Conservation (phyloP, 2,888 invertebrate species). For the Troides oblongomaculatus region DNA sequence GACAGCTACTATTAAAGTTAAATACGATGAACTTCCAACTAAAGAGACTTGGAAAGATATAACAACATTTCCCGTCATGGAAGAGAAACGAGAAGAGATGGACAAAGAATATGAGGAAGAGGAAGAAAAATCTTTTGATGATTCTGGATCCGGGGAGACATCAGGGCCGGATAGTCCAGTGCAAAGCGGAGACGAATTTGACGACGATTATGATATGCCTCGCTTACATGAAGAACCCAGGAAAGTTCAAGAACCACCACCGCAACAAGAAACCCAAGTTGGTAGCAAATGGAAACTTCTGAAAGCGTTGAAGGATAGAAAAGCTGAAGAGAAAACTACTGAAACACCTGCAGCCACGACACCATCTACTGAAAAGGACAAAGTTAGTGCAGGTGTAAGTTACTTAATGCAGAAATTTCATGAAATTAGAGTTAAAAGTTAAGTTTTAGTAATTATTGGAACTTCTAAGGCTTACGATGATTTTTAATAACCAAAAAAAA, state of each 20-base stretch:
- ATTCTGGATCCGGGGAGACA: constrained; percentile 89
- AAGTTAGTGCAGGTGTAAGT: constrained; percentile 86
- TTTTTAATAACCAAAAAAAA: constrained; percentile 8
- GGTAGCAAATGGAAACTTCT: constrained; percentile 95
- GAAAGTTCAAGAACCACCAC: constrained; percentile 54
- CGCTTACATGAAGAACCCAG: constrained; percentile 61
- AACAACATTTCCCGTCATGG: constrained; percentile 73
- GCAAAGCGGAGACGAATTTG: constrained; percentile 85
- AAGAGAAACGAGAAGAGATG: constrained; percentile 62
- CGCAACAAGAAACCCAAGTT: constrained; percentile 79
- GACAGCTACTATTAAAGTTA: constrained; percentile 74
- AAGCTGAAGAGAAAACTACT: constrained; percentile 91
- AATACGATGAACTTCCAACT: constrained; percentile 61
- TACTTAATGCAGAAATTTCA: constrained; percentile 82
- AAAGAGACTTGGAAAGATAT: constrained; percentile 72
- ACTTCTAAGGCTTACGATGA: background rate
- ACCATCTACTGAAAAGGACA: constrained; percentile 81
- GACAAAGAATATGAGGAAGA: constrained; percentile 64
- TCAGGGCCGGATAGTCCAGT: constrained; percentile 94
- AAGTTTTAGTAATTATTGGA: constrained; percentile 38
- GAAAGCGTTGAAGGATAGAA: constrained; percentile 92
- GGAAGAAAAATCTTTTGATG: constrained; percentile 74
- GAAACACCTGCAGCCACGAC: constrained; percentile 83
- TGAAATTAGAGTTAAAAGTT: constrained; percentile 83
- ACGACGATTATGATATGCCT: constrained; percentile 82